Conservation (phyloP, 2,888 invertebrate species). For the Platynereis dumerilii region DNA sequence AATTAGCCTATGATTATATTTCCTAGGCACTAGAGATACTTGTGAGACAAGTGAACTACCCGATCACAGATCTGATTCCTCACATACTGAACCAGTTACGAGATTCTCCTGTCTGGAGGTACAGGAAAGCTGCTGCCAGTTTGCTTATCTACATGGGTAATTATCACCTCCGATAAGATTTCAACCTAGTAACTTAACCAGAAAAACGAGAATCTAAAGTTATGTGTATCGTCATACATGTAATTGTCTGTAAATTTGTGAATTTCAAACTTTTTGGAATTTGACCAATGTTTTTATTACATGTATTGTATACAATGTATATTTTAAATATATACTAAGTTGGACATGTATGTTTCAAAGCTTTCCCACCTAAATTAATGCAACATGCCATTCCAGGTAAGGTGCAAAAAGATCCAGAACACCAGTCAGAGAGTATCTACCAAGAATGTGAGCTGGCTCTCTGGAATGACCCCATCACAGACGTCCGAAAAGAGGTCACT, state of each 20-base stretch:
- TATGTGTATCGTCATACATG: too few relatives aligned
- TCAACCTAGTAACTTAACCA: too few relatives aligned
- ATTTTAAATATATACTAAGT: too few relatives aligned
- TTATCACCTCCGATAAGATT: background rate
- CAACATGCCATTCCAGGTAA: slow-evolving; percentile 20
- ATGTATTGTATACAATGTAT: too few relatives aligned
- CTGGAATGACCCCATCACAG: slow-evolving; percentile 60
- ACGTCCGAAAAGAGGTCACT: slow-evolving; percentile 54
- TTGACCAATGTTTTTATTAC: too few relatives aligned
- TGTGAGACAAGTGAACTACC: slow-evolving; percentile 52
- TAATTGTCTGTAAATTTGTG: too few relatives aligned
- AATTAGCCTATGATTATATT: too few relatives aligned
- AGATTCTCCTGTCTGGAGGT: slow-evolving; percentile 54
- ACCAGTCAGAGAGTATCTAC: slow-evolving; percentile 50
- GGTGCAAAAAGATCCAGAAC: slow-evolving; percentile 42
- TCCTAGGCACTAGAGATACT: slow-evolving; percentile 53
- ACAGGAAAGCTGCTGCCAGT: slow-evolving; percentile 51
- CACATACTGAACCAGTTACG: slow-evolving; percentile 47
- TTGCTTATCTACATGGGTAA: slow-evolving; percentile 48
- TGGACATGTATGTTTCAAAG: too few relatives aligned
- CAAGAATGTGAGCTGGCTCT: slow-evolving; percentile 48
- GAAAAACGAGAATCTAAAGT: too few relatives aligned
- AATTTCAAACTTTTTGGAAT: too few relatives aligned
- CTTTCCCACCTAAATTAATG: too few relatives aligned
- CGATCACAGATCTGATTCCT: slow-evolving; percentile 45